Percentiles rank a stretch among this genome's conserved stretches.
phyloP scores from a whole-genome alignment of 2,113 vertebrate species.

The Pteropus alecto region DNA sequence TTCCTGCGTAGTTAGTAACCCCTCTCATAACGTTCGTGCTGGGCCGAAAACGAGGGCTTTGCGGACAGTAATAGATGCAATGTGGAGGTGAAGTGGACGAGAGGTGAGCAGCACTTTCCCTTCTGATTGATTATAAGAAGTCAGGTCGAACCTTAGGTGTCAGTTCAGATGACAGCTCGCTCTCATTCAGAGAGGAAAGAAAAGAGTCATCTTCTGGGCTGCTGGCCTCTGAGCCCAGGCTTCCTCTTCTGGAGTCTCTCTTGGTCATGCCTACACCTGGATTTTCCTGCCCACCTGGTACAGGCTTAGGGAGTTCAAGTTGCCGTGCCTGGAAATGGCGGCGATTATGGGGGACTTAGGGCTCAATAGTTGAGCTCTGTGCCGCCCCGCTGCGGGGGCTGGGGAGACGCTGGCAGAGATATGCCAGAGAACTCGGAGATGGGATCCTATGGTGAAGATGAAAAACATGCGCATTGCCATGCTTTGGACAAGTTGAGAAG shows the following conservation, averaged over 20 bases:
- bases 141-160: background rate
- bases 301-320: background rate
- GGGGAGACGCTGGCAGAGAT: background rate
- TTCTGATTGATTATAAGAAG: background rate
- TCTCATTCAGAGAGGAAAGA: background rate
- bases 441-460: background rate
- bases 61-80: background rate
- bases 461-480: no score
- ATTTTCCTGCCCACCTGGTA: background rate
- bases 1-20: background rate
- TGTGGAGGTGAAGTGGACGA: background rate
- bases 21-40: background rate
- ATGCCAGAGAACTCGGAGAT: background rate
- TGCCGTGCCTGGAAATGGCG: background rate
- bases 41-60: background rate
- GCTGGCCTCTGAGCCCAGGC: background rate
- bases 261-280: background rate
- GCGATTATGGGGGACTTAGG: background rate
- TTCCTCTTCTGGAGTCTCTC: background rate
- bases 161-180: background rate
- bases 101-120: background rate
- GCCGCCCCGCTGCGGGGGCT: accelerated
- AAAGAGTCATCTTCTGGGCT: background rate
- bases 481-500: background rate
- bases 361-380: background rate